Evolutionary conservation across 2,797 vertebrate genomes (phyloP), one percentile per base, ranked within the genome.

Genomic region (Coreius guichenoti): DNA sequence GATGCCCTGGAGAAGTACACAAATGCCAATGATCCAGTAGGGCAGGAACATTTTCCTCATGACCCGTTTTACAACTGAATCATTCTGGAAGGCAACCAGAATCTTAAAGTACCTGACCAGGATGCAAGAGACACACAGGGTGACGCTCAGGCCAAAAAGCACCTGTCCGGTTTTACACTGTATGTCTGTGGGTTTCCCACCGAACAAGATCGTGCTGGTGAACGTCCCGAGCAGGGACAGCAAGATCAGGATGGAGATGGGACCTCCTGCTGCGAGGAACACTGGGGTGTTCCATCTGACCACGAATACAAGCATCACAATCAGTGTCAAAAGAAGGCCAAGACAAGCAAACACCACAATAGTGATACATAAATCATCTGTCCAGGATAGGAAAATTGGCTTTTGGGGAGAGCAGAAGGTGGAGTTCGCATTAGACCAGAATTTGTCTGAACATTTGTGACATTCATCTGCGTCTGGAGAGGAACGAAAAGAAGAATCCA

Each of bases 101-200:
- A 98, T 97, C 93, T 97, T 96, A 77, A 97, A 90, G 2, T 95
- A 95, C 89, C 97, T 98, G 36, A 96, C 95, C 91, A 98, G 93
- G 92, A 97, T 96, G 88, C 96, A 97, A 33, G 96, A 96, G 88
- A 97, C 90, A 49, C 96, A 97, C 68, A 97, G 90, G 1, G 97
- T 92, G 84, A 97, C 98, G 89, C 96, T 97, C 78, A 97, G 90
- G 0, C 96, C 96, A 45, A 96, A 97, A 21, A 97, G 81, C 1
- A 92, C 93, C 91, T 97, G 96, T 3, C 95, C 94, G 7, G 92
- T 91, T 91, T 95, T 96, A 85, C 97, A 97, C 13, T 92, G 95
- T 51, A 95, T 89, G 77, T 89, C 78, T 82, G 87, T 94, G 23
- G 97, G 96, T n/a, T 89, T 89, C 17, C 95, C 96, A 29, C 97